A percentile compares a stretch with the other conserved stretches of the same genome.
These are phyloP conservation scores for Aphelenchoides besseyi DNA, from an alignment of 1,140 invertebrate genomes.

Conservation along the genomic window DNA sequence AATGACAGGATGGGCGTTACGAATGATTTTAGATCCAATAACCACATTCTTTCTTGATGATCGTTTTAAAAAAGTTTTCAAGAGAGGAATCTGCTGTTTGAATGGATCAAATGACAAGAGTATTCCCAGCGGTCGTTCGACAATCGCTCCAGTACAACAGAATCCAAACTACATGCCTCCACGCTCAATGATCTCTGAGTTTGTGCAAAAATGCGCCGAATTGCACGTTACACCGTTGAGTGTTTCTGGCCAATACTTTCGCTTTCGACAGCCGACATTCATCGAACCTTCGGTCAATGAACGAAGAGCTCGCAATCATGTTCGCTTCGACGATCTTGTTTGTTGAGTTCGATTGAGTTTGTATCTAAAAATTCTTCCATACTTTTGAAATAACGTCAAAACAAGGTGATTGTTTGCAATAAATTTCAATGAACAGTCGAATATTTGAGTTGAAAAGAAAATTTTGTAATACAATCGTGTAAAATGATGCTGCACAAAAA, in stretches of 20 bases:
- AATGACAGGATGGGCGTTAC: conserved; percentile 40
- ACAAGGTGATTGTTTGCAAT: neutral
- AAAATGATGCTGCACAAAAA: neutral
- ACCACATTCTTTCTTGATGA: conserved; percentile 36
- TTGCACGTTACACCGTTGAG: conserved; percentile 20
- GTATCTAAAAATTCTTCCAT: too few species aligned
- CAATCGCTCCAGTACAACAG: neutral
- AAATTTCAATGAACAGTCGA: conserved; percentile 4
- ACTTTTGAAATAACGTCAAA: too few species aligned
- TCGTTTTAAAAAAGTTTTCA: conserved; percentile 41
- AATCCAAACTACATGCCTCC: neutral
- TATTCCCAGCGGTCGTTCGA: conserved; percentile 4
- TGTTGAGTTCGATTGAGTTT: neutral
- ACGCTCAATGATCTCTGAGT: conserved; percentile 13
- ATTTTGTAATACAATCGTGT: neutral
- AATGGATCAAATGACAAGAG: conserved; percentile 10
- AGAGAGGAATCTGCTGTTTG: neutral
- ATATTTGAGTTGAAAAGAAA: conserved; percentile 1
- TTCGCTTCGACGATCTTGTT: conserved; percentile 28
- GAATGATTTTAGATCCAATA: conserved; percentile 43
- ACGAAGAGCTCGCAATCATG: conserved; percentile 21
- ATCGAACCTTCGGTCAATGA: neutral
- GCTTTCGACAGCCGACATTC: conserved; percentile 17
- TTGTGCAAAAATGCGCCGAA: conserved; percentile 27
- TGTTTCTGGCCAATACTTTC: conserved; percentile 29